Evolutionary conservation across 2,113 vertebrate genomes (phyloP).

Genomic region (Henicopernis longicauda): DNA sequence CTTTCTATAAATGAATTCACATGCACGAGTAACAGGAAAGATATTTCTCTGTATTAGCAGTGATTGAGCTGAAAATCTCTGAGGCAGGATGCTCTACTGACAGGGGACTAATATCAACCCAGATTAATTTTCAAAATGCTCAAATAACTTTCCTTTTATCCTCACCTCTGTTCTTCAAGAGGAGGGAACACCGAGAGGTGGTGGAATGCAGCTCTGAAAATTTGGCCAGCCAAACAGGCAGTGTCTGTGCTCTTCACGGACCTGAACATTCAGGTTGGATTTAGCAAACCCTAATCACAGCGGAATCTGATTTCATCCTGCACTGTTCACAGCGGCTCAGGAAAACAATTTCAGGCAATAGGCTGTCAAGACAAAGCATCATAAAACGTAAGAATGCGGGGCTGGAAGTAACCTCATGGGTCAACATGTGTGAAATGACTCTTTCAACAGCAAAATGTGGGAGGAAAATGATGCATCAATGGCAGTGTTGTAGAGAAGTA

Average conservation of each 20-base stretch:
- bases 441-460: neutral
- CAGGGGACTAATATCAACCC: neutral
- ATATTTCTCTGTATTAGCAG: neutral
- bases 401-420: neutral
- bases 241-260: fast-evolving
- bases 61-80: neutral
- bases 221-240: too few species aligned
- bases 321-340: neutral
- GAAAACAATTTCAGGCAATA: neutral
- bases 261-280: neutral
- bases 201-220: neutral
- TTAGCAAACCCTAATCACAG: neutral
- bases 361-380: neutral
- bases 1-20: neutral
- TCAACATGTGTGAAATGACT: neutral
- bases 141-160: neutral
- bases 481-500: neutral
- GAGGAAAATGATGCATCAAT: neutral
- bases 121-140: neutral
- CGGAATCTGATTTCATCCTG: neutral
- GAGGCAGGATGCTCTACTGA: neutral
- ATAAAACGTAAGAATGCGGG: neutral
- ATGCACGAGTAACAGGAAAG: neutral
- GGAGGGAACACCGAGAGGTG: neutral
- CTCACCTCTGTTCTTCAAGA: neutral